Percentiles rank a stretch among this genome's conserved stretches.
Conservation (phyloP, 2,797 vertebrate species). For the Balearica regulorum region DNA sequence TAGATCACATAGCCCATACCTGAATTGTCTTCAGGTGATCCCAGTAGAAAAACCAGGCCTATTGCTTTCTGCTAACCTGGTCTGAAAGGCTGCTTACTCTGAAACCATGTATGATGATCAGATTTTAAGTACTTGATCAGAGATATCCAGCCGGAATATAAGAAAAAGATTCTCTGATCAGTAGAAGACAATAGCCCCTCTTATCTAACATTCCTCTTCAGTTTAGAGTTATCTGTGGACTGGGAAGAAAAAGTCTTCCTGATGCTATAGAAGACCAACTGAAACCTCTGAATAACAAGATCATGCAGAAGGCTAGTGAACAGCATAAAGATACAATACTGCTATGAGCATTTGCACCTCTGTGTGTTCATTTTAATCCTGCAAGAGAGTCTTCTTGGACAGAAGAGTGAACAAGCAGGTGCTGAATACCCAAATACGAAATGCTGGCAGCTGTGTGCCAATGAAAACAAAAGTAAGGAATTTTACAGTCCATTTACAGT, state of each 20-base stretch:
- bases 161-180: not conserved
- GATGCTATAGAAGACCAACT: not conserved
- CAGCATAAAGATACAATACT: not conserved
- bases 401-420: not conserved
- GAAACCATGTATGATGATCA: not conserved
- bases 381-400: not conserved
- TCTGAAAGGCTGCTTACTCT: not conserved
- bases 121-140: not conserved
- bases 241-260: not conserved
- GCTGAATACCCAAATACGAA: not conserved
- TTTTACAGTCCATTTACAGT: not conserved
- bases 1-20: accelerated
- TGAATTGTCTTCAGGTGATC: not conserved
- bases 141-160: not conserved
- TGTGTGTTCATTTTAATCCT: not conserved
- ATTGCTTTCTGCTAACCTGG: not conserved
- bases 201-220: not conserved
- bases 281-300: not conserved
- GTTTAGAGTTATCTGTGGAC: not conserved
- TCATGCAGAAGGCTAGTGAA: not conserved
- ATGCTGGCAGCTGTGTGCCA: not conserved
- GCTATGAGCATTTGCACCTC: not conserved
- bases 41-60: not conserved
- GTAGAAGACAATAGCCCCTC: not conserved
- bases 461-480: not conserved